Conservation (phyloP, 2,113 vertebrate genomes). For the Albula goreensis region DNA sequence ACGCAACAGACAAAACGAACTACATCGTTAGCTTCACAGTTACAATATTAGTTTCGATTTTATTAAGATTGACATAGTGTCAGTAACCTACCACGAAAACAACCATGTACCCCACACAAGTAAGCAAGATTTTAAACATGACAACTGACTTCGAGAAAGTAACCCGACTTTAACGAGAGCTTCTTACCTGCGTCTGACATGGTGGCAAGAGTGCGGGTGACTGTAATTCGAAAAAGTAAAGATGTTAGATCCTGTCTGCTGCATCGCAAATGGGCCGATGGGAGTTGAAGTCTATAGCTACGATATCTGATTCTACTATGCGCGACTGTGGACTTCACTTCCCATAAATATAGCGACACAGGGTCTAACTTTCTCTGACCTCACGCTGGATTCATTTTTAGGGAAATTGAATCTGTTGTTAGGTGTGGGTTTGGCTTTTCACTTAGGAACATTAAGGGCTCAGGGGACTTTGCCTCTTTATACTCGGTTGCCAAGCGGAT, state of each 20-base stretch:
- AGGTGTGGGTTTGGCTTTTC: neutral
- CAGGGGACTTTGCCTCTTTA: too few species aligned
- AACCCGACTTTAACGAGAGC: too few species aligned
- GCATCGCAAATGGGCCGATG: neutral
- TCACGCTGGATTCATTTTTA: too few species aligned
- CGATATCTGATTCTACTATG: neutral
- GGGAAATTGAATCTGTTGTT: neutral
- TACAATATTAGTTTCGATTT: too few species aligned
- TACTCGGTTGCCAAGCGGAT: too few species aligned
- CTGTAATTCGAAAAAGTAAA: neutral
- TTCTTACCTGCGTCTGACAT: conserved; percentile 53
- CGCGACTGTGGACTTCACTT: neutral
- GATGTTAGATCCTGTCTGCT: neutral
- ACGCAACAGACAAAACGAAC: too few species aligned
- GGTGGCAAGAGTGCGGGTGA: neutral
- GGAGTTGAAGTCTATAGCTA: neutral
- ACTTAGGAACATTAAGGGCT: too few species aligned
- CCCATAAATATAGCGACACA: neutral
- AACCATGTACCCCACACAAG: neutral
- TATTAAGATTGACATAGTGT: too few species aligned
- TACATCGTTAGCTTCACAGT: too few species aligned
- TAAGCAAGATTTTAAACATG: neutral
- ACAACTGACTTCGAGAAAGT: neutral
- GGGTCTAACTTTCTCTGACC: too few species aligned
- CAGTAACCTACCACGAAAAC: too few species aligned